phyloP scores from a whole-genome alignment of 2,113 vertebrate genomes.

The Salvelinus sp. region DNA sequence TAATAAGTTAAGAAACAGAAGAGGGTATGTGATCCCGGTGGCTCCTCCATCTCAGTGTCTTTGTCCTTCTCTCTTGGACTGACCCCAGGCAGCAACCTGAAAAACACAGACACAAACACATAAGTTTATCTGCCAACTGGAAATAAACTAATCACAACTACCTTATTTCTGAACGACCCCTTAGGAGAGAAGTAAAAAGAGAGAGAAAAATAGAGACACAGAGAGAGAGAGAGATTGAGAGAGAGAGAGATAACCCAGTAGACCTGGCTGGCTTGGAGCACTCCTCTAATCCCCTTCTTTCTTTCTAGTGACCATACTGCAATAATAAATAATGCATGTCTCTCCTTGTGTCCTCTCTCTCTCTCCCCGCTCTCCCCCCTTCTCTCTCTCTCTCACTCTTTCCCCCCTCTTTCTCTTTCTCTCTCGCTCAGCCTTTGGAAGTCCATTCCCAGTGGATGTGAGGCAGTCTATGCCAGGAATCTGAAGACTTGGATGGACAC shows the following conservation, averaged over 20 bases:
- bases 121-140: background rate
- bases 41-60: conserved; percentile 46
- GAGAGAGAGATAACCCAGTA: background rate
- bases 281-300: conserved; percentile 20
- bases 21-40: conserved; percentile 44
- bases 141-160: no score
- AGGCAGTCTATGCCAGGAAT: conserved; percentile 31
- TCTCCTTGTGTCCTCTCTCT: conserved; percentile 40
- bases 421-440: conserved; percentile 25
- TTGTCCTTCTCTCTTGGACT: conserved; percentile 34
- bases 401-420: conserved; percentile 5
- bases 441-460: conserved; percentile 40
- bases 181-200: no score
- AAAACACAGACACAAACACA: conserved; percentile 45
- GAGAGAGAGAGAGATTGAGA: no score
- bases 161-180: no score
- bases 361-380: background rate
- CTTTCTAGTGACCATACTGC: conserved; percentile 34
- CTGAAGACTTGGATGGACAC: conserved; percentile 28
- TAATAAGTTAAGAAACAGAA: conserved; percentile 70
- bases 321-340: conserved; percentile 63
- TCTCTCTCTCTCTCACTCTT: conserved; percentile 4
- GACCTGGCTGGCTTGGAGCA: conserved; percentile 10
- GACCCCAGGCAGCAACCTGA: conserved; percentile 49
- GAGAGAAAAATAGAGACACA: no score